Evolutionary conservation across 2,797 vertebrate genomes (phyloP).

Genomic region (Philypnodon macrostomus): DNA sequence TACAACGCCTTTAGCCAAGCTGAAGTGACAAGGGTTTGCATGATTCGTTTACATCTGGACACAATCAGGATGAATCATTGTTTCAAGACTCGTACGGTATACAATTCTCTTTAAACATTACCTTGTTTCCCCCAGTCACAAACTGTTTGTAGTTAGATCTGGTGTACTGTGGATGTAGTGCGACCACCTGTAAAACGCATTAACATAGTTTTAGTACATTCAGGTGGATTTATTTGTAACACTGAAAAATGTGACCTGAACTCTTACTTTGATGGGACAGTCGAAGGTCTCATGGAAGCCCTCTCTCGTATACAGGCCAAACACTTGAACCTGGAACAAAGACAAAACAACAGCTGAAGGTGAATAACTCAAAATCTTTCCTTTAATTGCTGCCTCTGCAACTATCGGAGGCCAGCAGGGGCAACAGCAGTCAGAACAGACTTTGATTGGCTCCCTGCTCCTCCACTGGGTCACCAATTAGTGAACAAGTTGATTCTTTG

Average conservation of each 20-base stretch:
- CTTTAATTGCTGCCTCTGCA: constrained; percentile 75
- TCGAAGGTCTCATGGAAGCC: constrained; percentile 97
- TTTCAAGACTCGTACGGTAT: constrained; percentile 15
- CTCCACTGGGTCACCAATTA: constrained; percentile 79
- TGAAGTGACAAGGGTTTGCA: constrained; percentile 43
- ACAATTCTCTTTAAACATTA: constrained; percentile 62
- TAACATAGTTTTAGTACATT: neutral
- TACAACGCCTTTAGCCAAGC: constrained; percentile 36
- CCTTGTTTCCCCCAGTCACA: constrained; percentile 97
- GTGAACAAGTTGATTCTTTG: constrained; percentile 71
- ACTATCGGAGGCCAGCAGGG: constrained; percentile 59
- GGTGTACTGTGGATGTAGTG: constrained; percentile 91
- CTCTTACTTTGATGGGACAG: constrained; percentile 97
- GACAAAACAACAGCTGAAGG: constrained; percentile 45
- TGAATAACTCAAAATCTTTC: constrained; percentile 58
- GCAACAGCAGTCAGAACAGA: constrained; percentile 47
- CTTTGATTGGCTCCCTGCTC: constrained; percentile 67
- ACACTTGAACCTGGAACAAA: constrained; percentile 89
- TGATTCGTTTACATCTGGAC: constrained; percentile 46
- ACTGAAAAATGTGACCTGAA: constrained; percentile 12
- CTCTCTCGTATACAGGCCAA: constrained; percentile 93
- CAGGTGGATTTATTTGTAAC: too few relatives aligned
- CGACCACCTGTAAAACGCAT: constrained; percentile 76
- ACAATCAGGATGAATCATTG: constrained; percentile 50
- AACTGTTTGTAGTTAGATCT: constrained; percentile 96